These are phyloP conservation scores for Porites divaricata DNA, from an alignment of 92 coral and sea anemone genomes.

Conservation along the genomic window DNA sequence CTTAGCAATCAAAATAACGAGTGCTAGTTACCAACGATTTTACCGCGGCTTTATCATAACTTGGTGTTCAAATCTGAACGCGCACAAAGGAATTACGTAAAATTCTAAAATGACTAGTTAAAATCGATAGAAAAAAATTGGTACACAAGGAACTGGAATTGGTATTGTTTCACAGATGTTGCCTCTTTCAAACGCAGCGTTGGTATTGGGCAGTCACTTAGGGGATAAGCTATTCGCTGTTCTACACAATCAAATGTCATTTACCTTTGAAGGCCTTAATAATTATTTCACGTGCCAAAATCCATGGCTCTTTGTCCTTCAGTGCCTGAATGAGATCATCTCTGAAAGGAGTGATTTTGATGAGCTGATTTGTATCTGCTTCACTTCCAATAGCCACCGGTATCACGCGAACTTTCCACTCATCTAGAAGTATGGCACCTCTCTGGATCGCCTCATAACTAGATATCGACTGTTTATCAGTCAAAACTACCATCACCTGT, in stretches of 20 bases:
- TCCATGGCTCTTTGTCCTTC: constrained; percentile 65
- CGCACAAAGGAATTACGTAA: too few relatives aligned
- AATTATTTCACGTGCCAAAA: constrained; percentile 68
- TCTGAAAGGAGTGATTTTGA: constrained; percentile 57
- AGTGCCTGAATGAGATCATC: constrained; percentile 54
- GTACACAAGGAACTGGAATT: too few relatives aligned
- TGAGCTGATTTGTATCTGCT: constrained; percentile 57
- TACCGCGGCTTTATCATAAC: too few relatives aligned
- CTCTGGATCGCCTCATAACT: constrained; percentile 56
- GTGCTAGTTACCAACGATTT: too few relatives aligned
- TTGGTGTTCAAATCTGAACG: too few relatives aligned
- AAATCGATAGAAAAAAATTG: too few relatives aligned
- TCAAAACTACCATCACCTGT: constrained; percentile 80
- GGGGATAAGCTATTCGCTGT: background rate
- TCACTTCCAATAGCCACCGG: constrained; percentile 70
- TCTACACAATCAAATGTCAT: background rate
- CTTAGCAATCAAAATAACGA: too few relatives aligned
- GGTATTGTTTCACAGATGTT: too few relatives aligned
- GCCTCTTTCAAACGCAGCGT: too few relatives aligned
- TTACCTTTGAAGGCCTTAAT: constrained; percentile 65
- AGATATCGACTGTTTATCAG: constrained; percentile 81
- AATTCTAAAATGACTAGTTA: too few relatives aligned
- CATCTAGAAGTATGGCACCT: constrained; percentile 47
- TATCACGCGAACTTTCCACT: constrained; percentile 54
- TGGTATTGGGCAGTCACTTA: too few relatives aligned